Evolutionary conservation across 2,113 vertebrate genomes (phyloP), one percentile per base, ranked within the genome.

Genomic region (Geothlypis trichas): DNA sequence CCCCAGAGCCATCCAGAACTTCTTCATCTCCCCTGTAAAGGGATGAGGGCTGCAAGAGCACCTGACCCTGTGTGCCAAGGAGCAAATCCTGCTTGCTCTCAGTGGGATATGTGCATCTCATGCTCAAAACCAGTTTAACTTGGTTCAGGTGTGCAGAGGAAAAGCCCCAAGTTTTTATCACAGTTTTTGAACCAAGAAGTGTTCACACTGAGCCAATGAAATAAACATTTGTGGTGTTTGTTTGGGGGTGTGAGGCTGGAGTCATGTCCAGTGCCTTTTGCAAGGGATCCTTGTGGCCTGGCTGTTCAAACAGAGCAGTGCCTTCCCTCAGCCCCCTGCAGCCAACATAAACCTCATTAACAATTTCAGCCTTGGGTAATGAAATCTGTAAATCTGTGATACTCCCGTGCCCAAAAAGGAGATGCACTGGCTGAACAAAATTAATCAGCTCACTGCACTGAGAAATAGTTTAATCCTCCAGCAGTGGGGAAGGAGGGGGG

Each of bases 381-480:
- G 88, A 96, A 93, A 96, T 78, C 72, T 59, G 78, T 95, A 96
- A 95, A 97, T 96, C 95, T 96, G 52, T 92, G 63, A 81, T 67
- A 78, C n/a, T 83, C 41, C 59, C 26, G 44, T 93, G 79, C 79
- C 61, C 37, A 28, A 87, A 74, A 74, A 44, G 72, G 59, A 94
- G 72, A 65, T 72, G 90, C 68, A 41, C 68, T 84, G 75, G 47
- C 72, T 80, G 84, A 94, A 69, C 55, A 91, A 80, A 94, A 89
- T 88, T 87, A 94, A 91, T 86, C 87, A 6, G 93, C 79, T 95
- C 95, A 93, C 68, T 95, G 93, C 95, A 59, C 92, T 95, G 95
- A 96, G 90, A 96, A 97, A 96, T 96, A 93, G 95, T 94, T 95
- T 96, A 96, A 88, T 95, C 92, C 93, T 94, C 75, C 79, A 95